Evolutionary conservation across 2,797 vertebrate genomes (phyloP).

Genomic region (Intellagama lesueurii): DNA sequence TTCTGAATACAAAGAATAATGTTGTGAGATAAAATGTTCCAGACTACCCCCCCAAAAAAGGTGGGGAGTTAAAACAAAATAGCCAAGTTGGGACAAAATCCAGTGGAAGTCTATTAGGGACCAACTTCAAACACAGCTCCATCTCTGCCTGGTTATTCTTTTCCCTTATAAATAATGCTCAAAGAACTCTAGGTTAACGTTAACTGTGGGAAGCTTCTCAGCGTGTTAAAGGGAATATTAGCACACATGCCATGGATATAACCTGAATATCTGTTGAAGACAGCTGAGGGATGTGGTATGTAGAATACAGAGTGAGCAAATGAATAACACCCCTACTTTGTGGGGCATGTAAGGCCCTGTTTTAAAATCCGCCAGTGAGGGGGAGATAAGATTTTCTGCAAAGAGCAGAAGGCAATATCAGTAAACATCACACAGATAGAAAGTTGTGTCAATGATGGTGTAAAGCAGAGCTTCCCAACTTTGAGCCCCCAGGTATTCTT

Average conservation of each 20-base stretch:
- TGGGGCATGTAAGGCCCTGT: not conserved
- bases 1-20: not conserved
- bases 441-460: not conserved
- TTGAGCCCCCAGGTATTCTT: too few relatives aligned
- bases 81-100: not conserved
- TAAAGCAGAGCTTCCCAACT: too few relatives aligned
- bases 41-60: too few relatives aligned
- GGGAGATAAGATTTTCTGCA: not conserved
- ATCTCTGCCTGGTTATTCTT: not conserved
- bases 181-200: not conserved
- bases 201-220: not conserved
- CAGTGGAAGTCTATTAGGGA: constrained; percentile 15
- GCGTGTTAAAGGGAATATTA: constrained; percentile 11
- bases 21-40: not conserved
- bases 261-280: constrained; percentile 13
- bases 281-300: not conserved
- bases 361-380: not conserved
- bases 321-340: not conserved
- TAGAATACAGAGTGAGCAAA: not conserved
- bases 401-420: not conserved
- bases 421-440: not conserved
- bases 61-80: not conserved
- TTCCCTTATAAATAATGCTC: constrained; percentile 25
- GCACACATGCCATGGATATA: constrained; percentile 11
- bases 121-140: constrained; percentile 1